Evolutionary conservation across 1,140 invertebrate genomes (phyloP), one percentile per base, ranked within the genome.

Genomic region (Trialeurodes vaporariorum): DNA sequence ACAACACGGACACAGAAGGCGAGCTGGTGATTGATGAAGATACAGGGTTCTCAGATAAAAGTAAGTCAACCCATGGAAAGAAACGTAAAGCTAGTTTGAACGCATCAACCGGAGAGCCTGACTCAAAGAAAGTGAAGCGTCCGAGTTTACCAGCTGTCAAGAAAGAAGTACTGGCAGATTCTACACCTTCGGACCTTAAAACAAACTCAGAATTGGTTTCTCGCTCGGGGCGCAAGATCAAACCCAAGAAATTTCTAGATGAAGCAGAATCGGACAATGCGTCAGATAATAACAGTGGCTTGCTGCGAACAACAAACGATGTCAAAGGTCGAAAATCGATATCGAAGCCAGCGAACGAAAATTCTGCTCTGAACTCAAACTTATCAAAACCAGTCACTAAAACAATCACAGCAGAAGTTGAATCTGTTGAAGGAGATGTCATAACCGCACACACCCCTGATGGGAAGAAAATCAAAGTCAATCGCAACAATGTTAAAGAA

Each of bases 211-310:
- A 88, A 75, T 76, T 85, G 21, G 82, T 86, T 2, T 89, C 86
- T 75, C 83, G 87, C 25, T 89, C 87, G 75, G 87, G 87, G 0
- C 81, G 89, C 27, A 90, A 88, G 78, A 86, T 90, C 67, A 87
- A 87, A 74, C 86, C 85, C 0, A 89, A 89, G 75, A 80, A 72
- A 67, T 72, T 67, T 61, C 60, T 66, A 25, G 65, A 70, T 25
- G 64, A 65, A 65, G 27, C 69, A 23, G 72, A 71, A 60, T 63
- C 65, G 66, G 70, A 72, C 40, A 69, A 68, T 40, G 27, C 22
- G 59, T 66, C 66, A 68, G 67, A 66, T 62, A 2, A 21, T 34
- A 25, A 23, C 22, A 40, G 34, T 49, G 34, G 34, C 5, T 5
- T 17, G 5, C 17, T 49, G 34, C 5, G 61, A 1, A 25, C 24